phyloP scores from a whole-genome alignment of 2,113 vertebrate species.

The Carassius carassius region DNA sequence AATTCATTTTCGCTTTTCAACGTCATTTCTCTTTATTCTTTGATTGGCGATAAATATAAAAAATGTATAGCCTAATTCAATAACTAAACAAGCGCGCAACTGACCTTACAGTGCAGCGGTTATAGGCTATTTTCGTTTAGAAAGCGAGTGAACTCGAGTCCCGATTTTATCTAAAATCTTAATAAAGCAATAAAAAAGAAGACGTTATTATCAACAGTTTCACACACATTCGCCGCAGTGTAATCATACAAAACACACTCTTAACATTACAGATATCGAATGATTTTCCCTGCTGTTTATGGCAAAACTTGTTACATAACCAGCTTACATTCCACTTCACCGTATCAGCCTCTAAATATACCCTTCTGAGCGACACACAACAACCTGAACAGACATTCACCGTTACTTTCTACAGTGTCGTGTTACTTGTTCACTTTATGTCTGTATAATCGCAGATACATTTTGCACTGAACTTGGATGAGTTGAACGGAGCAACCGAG shows the following conservation, averaged over 20 bases:
- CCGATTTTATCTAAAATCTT: not conserved
- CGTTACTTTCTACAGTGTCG: too few species aligned
- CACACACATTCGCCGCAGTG: not conserved
- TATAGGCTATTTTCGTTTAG: not conserved
- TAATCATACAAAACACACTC: not conserved
- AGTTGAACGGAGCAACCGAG: constrained; percentile 79
- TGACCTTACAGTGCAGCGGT: not conserved
- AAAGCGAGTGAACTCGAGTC: not conserved
- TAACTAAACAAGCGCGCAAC: not conserved
- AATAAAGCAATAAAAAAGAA: not conserved
- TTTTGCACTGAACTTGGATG: constrained; percentile 82
- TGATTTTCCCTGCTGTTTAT: constrained; percentile 81
- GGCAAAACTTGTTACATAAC: constrained; percentile 98
- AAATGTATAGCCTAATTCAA: not conserved
- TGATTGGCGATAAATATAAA: not conserved
- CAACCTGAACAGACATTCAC: not conserved
- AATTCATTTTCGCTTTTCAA: not conserved
- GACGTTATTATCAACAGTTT: not conserved
- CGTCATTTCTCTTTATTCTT: not conserved
- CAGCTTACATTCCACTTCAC: constrained; percentile 90
- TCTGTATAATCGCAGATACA: constrained; percentile 23
- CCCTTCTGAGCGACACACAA: constrained; percentile 54
- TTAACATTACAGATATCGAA: constrained; percentile 43
- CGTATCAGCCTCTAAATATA: constrained; percentile 91
- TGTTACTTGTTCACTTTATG: not conserved